Evolutionary conservation across 2,888 invertebrate species (phyloP), one percentile per base, ranked within the genome.

Genomic region (Drosophila atripex): DNA sequence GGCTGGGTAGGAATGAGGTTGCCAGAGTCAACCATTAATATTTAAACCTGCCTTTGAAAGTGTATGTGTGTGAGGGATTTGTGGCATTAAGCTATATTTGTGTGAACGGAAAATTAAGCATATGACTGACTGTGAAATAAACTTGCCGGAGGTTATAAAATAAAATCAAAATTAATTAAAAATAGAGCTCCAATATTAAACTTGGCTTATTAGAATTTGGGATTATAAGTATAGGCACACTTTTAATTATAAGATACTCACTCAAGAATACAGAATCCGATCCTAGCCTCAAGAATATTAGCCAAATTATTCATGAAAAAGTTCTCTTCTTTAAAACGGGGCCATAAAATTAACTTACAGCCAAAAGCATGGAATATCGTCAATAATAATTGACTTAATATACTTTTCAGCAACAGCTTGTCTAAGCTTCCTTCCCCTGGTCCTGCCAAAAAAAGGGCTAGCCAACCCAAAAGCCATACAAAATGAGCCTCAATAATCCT

Each of bases 401-500:
- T 53, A 52, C 68, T 66, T 53, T 38, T 25, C 63, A 52, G 45
- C 66, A 66, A 35, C 66, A 66, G 68, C 68, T 66, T 51, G 60
- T 52, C 39, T 59, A 21, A 21, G 12, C 46, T 35, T 41, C 71
- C 39, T 6, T 6, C 6, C 9, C 21, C 8, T 11, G 21, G 21
- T 53, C 32, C 35, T 45, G 47, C 63, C 21, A 23, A 57, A 58
- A 59, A 58, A 43, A 30, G 12, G 52, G 47, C 41, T 38, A 59
- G 14, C 59, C 58, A 32, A 38, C 64, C 49, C 49, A 28, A 45
- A 32, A 57, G 43, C 73, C 49, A 50, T 53, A 41, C 49, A 61
- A 69, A 69, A 32, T 49, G 49, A 51, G 45, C 51, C 28, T 18
- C 47, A 63, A 47, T 66, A 59, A 85, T 71, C 86, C 83, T 56